These are phyloP conservation scores for Numenius phaeopus DNA, from an alignment of 2,797 vertebrate genomes.

Conservation along the genomic window DNA sequence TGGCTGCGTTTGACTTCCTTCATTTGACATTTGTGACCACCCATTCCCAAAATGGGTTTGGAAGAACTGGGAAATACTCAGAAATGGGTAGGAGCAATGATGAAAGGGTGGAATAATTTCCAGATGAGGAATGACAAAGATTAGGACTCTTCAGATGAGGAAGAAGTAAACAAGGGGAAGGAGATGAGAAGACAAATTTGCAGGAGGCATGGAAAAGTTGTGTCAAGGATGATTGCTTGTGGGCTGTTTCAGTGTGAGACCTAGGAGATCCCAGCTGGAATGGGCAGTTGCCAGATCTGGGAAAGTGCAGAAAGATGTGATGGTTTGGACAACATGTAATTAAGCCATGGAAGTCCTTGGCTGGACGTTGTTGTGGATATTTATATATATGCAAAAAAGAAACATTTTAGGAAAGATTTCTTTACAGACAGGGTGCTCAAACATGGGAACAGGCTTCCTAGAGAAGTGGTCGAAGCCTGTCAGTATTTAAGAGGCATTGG, in stretches of 20 bases:
- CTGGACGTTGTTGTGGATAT: neutral
- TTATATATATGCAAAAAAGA: neutral
- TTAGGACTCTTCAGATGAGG: neutral
- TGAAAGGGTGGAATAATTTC: neutral
- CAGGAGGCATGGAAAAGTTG: neutral
- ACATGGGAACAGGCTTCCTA: neutral
- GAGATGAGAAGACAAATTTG: accelerated
- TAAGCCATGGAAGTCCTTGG: neutral
- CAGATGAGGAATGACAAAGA: neutral
- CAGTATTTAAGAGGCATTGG: accelerated
- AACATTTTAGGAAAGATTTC: neutral
- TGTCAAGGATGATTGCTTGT: neutral
- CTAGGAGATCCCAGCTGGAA: neutral
- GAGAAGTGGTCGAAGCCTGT: neutral
- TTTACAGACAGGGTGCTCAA: neutral
- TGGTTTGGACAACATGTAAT: neutral
- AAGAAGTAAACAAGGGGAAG: neutral
- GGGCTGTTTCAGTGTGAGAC: neutral
- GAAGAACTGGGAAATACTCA: neutral
- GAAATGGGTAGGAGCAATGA: neutral
- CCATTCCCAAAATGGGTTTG: neutral
- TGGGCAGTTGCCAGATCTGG: neutral
- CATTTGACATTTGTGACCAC: neutral
- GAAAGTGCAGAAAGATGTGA: accelerated
- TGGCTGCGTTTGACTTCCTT: neutral